phyloP scores from a whole-genome alignment of 2,797 vertebrate species.

The Pseudomugil gertrudae region DNA sequence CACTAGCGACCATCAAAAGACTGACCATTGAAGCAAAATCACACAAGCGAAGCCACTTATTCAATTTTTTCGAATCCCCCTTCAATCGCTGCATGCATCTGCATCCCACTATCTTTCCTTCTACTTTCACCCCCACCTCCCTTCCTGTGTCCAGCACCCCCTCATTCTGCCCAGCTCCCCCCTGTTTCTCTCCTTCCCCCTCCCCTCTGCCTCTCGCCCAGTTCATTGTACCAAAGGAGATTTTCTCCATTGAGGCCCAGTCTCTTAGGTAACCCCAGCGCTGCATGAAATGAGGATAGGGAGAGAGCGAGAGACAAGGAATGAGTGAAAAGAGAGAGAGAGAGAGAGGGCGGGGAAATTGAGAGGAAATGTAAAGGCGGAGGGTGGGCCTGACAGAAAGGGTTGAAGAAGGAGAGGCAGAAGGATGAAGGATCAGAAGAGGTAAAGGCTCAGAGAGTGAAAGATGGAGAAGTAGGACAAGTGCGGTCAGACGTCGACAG shows the following conservation, averaged over 20 bases:
- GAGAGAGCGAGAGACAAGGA: slow-evolving; percentile 70
- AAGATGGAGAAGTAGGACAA: slow-evolving; percentile 74
- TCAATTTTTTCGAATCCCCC: slow-evolving; percentile 68
- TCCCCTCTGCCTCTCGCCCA: slow-evolving; percentile 72
- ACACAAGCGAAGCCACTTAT: slow-evolving; percentile 71
- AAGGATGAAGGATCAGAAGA: slow-evolving; percentile 76
- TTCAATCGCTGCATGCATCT: slow-evolving; percentile 66
- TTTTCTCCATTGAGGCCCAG: slow-evolving; percentile 88
- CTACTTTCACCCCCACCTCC: slow-evolving; percentile 40
- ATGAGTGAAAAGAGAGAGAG: slow-evolving; percentile 64
- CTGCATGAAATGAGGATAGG: slow-evolving; percentile 86
- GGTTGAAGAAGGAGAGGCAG: slow-evolving; percentile 77
- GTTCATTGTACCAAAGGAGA: slow-evolving; percentile 86
- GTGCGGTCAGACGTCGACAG: slow-evolving; percentile 65
- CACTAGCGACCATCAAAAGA: slow-evolving; percentile 46
- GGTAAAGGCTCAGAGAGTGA: slow-evolving; percentile 55
- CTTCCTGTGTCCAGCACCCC: slow-evolving; percentile 48
- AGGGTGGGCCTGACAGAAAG: slow-evolving; percentile 78
- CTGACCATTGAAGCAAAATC: slow-evolving; percentile 67
- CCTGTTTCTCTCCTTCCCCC: slow-evolving; percentile 25
- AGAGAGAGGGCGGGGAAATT: slow-evolving; percentile 70
- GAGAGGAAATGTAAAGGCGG: slow-evolving; percentile 78
- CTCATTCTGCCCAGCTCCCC: slow-evolving; percentile 36
- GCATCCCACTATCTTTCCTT: slow-evolving; percentile 74
- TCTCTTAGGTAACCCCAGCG: slow-evolving; percentile 88